These are phyloP conservation scores for Formica aserva DNA, from an alignment of 2,888 invertebrate genomes.

Conservation along the genomic window DNA sequence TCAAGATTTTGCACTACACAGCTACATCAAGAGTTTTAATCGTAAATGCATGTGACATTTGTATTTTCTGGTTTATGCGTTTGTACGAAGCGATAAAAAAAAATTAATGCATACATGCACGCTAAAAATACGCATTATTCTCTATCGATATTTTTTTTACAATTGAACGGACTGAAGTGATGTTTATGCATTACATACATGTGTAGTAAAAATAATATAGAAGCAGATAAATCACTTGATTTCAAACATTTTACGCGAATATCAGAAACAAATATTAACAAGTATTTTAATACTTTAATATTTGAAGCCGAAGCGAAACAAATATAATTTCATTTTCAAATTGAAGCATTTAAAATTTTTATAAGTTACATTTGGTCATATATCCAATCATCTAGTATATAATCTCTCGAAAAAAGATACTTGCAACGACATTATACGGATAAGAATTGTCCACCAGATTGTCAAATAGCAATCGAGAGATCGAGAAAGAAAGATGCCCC, in stretches of 20 bases:
- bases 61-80: constrained; percentile 2
- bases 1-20: background rate
- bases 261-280: background rate
- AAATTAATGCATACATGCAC: background rate
- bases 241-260: background rate
- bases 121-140: constrained; percentile 14
- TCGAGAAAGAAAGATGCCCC: background rate
- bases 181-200: background rate
- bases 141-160: constrained; percentile 24
- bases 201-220: constrained; percentile 11
- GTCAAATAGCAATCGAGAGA: constrained; percentile 1
- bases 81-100: constrained; percentile 19
- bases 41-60: background rate
- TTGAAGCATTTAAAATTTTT: background rate
- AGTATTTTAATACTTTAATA: background rate
- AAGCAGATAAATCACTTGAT: background rate
- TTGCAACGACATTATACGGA: background rate
- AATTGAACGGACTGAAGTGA: background rate
- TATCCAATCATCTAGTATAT: background rate
- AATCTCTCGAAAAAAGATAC: background rate
- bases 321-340: background rate
- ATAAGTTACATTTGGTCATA: background rate
- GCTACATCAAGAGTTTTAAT: background rate
- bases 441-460: constrained; percentile 25
- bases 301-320: background rate